These are phyloP conservation scores for Pipa parva DNA, from an alignment of 2,113 vertebrate species.

Conservation along the genomic window DNA sequence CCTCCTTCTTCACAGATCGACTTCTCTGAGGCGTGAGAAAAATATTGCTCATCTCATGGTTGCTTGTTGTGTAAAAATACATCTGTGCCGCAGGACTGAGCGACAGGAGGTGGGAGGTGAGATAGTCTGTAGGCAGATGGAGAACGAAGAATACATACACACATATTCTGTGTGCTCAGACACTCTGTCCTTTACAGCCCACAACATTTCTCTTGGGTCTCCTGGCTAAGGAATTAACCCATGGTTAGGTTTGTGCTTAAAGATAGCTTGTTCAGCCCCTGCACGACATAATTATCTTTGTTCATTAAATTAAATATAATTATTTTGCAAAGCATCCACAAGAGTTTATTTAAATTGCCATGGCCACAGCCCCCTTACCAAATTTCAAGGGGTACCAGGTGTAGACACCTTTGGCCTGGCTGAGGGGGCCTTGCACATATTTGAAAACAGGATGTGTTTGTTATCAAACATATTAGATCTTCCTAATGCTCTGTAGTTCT, in stretches of 20 bases:
- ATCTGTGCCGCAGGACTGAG: slow-evolving; percentile 30
- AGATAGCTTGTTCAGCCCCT: no score
- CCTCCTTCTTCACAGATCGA: slow-evolving; percentile 17
- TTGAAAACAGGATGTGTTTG: no score
- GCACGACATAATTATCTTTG: no score
- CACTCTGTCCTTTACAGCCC: slow-evolving; percentile 20
- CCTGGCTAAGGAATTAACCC: slow-evolving; percentile 13
- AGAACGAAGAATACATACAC: slow-evolving; percentile 14
- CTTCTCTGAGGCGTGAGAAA: slow-evolving; percentile 28
- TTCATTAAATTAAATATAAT: no score
- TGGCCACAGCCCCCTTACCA: no score
- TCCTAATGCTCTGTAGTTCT: no score
- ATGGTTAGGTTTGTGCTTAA: neutral
- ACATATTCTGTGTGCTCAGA: slow-evolving; percentile 19
- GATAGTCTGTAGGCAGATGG: slow-evolving; percentile 29
- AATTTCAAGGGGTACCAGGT: no score
- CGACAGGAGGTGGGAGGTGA: slow-evolving; percentile 27
- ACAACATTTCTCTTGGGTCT: slow-evolving; percentile 1
- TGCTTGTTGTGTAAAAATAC: slow-evolving; percentile 38
- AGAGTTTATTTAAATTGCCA: no score
- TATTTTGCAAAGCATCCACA: no score
- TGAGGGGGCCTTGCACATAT: no score
- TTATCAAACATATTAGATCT: no score
- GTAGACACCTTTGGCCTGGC: no score
- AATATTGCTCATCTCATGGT: slow-evolving; percentile 33